These are phyloP conservation scores for Poecilia latipinna DNA, from an alignment of 2,113 vertebrate species.

Conservation along the genomic window DNA sequence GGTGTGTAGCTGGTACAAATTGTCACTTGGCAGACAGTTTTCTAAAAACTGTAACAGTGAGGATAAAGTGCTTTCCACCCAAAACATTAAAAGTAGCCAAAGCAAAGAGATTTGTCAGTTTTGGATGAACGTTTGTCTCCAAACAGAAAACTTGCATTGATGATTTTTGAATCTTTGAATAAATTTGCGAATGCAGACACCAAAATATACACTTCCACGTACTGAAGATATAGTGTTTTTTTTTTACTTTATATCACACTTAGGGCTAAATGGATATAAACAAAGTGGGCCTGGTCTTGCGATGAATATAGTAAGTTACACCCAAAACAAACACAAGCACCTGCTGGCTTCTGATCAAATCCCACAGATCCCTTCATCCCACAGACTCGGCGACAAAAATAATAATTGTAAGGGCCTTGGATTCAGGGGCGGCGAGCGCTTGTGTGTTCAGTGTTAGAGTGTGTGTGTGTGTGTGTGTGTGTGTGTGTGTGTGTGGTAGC, in stretches of 20 bases:
- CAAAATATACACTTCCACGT: no score
- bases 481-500: neutral
- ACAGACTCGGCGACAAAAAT: slow-evolving; percentile 51
- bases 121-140: neutral
- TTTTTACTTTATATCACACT: neutral
- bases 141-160: neutral
- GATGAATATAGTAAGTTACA: neutral
- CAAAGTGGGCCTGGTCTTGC: neutral
- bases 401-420: slow-evolving; percentile 57
- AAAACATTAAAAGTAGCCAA: neutral
- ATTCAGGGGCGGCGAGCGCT: slow-evolving; percentile 7
- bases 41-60: neutral
- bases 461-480: neutral
- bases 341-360: slow-evolving; percentile 65
- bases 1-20: neutral
- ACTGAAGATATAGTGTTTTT: neutral
- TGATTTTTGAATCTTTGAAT: no score
- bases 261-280: neutral
- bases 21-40: neutral
- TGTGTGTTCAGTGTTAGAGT: slow-evolving; percentile 19
- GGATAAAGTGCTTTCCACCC: neutral
- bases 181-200: no score
- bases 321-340: slow-evolving; percentile 50
- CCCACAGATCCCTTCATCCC: slow-evolving; percentile 37
- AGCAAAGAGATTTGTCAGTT: neutral